A percentile compares a stretch with the other conserved stretches of the same genome.
Evolutionary conservation across 2,113 vertebrate species (phyloP).

Genomic region (Aviceda subcristata): DNA sequence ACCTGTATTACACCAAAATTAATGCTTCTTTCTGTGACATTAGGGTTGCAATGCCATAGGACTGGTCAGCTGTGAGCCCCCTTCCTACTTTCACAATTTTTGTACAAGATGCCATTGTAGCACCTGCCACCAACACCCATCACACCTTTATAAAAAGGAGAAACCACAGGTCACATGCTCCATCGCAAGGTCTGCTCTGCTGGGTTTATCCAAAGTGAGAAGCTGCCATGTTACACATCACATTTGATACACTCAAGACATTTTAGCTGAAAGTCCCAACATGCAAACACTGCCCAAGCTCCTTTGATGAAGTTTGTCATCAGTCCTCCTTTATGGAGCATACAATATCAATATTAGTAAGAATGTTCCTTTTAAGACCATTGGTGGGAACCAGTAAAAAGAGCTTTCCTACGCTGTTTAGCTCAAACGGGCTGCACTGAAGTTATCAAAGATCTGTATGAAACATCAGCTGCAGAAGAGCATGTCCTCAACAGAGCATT

Average conservation of each 20-base stretch:
- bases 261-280: not conserved
- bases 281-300: not conserved
- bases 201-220: not conserved
- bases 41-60: not conserved
- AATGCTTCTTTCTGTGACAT: not conserved
- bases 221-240: not conserved
- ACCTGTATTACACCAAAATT: not conserved
- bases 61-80: not conserved
- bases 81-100: not conserved
- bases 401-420: not conserved
- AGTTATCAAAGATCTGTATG: not conserved
- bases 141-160: not conserved
- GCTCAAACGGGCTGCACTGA: not conserved
- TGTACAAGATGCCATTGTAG: not conserved
- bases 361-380: not conserved
- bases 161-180: not conserved
- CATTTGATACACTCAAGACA: not conserved
- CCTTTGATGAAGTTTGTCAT: not conserved
- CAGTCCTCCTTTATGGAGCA: not conserved
- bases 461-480: not conserved
- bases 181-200: not conserved
- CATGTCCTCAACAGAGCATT: not conserved
- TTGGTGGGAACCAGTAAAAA: not conserved
- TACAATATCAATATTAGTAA: not conserved
- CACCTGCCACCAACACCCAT: not conserved